Evolutionary conservation across 2,888 invertebrate species (phyloP).

Genomic region (Philonicus albiceps): DNA sequence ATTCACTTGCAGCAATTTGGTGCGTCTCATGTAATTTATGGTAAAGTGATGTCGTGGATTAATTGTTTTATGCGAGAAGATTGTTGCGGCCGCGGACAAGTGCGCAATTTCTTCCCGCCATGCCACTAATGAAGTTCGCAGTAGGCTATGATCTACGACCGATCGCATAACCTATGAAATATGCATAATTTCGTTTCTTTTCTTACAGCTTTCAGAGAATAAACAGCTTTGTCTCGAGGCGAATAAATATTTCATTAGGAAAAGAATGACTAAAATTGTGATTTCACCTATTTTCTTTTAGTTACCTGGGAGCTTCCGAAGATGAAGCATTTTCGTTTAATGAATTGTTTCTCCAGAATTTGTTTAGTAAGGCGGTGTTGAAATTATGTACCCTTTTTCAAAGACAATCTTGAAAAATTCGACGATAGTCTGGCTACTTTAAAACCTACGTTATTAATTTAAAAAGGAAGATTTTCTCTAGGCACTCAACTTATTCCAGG

Average conservation of each 20-base stretch:
- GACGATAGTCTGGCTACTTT: background rate
- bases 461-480: background rate
- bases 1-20: constrained; percentile 48
- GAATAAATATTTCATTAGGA: background rate
- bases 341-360: background rate
- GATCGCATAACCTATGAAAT: background rate
- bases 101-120: background rate
- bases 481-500: no score
- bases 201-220: background rate
- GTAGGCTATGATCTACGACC: background rate
- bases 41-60: background rate
- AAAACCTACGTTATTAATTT: background rate
- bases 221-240: background rate
- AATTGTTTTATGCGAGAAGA: constrained; percentile 14
- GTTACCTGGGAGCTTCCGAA: background rate
- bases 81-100: background rate
- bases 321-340: background rate
- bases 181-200: background rate
- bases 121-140: background rate
- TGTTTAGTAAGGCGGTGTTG: background rate
- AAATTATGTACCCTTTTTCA: background rate
- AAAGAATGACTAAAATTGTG: background rate
- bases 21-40: background rate
- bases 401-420: background rate
- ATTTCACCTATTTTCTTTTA: background rate